Base-by-base conservation (phyloP, 2,113 vertebrate genomes). In the Zapus hudsonius region DNA sequence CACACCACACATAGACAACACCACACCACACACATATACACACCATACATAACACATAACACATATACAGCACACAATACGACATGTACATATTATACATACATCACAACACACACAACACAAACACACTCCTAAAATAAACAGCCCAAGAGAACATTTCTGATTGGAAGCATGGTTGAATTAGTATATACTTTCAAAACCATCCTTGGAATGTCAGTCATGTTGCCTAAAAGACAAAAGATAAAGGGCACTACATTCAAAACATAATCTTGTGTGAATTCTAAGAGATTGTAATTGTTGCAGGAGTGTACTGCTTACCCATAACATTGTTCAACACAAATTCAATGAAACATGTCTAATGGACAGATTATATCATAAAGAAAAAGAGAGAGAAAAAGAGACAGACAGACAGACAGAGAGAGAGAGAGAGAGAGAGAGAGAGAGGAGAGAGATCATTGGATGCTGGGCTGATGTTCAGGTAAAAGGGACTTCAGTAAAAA, bases 261-360 rank as follows among this genome's bases (percentile, higher is more conserved):
- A 90, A 88, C 19, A 59, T 0, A 82, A 59, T 44, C 20, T 66
- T 73, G 57, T 55, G 36, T 33, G 36, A 76, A 89, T 79, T 85
- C 64, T 75, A 42, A 89, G 85, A 20, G 29, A 86, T 52, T 83
- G 80, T 94, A 94, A 92, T 44, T 63, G 8, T 10, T 52, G 70
- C 66, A 13, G 13, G 31, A 82, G 3, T 36, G 5, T 59, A 44
- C 31, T 36, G 42, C 29, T 80, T 84, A 81, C 7, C 78, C 29
- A 74, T 22, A 78, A 36, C 5, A 73, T 73, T 44, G 67, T 44
- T 95, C 40, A 82, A 90, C 88, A 88, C 36, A 88, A 94, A 82
- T 36, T 89, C 23, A 87, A 73, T 79, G 57, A 2, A 31, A 55
- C 29, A 22, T 63, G 17, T 44, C 12, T 92, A n/a, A 91, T 85